Evolutionary conservation across 2,113 vertebrate genomes (phyloP).

Genomic region (Scortum barcoo): DNA sequence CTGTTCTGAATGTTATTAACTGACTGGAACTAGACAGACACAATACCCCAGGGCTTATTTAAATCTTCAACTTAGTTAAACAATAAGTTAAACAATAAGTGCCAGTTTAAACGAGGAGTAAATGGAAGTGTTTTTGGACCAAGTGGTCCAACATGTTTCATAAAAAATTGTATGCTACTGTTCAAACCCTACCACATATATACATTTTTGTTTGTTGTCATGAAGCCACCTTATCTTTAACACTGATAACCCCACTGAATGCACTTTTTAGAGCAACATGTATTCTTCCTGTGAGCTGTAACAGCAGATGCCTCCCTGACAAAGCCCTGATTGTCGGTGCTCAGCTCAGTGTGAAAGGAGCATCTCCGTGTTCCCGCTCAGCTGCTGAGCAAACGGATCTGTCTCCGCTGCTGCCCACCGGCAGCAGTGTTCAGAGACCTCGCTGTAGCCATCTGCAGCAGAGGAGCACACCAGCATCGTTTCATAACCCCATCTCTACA

Average conservation of each 20-base stretch:
- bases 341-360: slow-evolving; percentile 77
- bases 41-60: not conserved
- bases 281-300: slow-evolving; percentile 66
- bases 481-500: slow-evolving; percentile 12
- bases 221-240: slow-evolving; percentile 39
- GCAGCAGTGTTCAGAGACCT: slow-evolving; percentile 51
- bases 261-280: slow-evolving; percentile 35
- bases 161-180: not conserved
- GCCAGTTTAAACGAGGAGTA: not conserved
- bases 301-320: slow-evolving; percentile 64
- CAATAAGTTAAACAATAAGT: not conserved
- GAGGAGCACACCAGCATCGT: slow-evolving; percentile 22
- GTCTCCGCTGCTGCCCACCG: slow-evolving; percentile 40
- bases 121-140: not conserved
- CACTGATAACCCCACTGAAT: slow-evolving; percentile 56
- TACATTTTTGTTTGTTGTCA: slow-evolving; percentile 25
- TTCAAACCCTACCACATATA: not conserved
- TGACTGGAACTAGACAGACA: not conserved
- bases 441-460: slow-evolving; percentile 14
- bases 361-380: slow-evolving; percentile 67
- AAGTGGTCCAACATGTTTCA: not conserved
- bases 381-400: slow-evolving; percentile 73
- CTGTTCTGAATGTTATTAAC: not conserved
- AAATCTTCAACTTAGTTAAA: not conserved
- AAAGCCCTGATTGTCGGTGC: slow-evolving; percentile 77